Conservation (phyloP, 2,888 invertebrate species). For the Cephalotes varians region DNA sequence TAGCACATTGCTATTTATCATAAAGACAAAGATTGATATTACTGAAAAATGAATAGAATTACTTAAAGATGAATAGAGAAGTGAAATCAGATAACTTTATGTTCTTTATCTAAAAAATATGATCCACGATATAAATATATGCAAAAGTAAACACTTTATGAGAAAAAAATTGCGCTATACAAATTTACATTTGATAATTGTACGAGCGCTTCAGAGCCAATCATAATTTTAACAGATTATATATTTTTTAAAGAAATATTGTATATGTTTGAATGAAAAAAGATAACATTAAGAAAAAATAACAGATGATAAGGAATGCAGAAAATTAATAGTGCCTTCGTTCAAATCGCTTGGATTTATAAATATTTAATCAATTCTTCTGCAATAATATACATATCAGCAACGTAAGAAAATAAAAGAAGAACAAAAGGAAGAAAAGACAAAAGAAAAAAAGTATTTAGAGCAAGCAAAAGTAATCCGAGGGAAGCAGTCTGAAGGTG, state of each 20-base stretch:
- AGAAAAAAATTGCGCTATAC: neutral
- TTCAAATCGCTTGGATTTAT: neutral
- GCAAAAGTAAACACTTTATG: neutral
- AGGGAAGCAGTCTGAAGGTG: neutral
- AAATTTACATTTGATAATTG: neutral
- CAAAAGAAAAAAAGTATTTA: neutral
- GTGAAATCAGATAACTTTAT: neutral
- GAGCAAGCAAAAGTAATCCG: constrained; percentile 8
- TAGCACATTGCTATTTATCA: constrained; percentile 1
- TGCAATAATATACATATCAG: neutral
- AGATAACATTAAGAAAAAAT: neutral
- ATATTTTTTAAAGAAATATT: neutral
- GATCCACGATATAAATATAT: neutral
- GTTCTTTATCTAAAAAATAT: neutral
- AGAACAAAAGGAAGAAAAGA: neutral
- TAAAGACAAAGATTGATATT: neutral
- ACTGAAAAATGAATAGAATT: neutral
- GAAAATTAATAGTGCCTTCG: neutral
- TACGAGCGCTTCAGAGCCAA: neutral
- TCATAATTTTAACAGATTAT: neutral
- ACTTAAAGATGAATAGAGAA: neutral
- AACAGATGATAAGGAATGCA: constrained; percentile 1
- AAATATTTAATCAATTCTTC: neutral
- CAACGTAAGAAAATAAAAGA: neutral
- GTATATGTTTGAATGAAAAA: neutral